Conservation (phyloP, 2,113 vertebrate genomes). For the Chaetodon trifascialis region DNA sequence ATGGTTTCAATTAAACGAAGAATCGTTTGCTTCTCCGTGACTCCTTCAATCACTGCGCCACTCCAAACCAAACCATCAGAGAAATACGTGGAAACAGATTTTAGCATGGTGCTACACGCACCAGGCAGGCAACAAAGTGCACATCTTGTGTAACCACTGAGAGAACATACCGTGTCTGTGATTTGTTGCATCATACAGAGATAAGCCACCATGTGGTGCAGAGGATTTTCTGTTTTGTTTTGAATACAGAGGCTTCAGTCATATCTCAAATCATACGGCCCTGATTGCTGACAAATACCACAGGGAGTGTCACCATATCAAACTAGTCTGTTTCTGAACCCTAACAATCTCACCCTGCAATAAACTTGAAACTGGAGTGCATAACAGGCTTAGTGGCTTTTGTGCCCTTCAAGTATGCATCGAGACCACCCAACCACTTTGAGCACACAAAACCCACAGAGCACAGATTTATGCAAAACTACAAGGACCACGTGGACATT, state of each 20-base stretch:
- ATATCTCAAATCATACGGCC: slow-evolving; percentile 50
- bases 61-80: slow-evolving; percentile 13
- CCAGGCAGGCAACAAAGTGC: slow-evolving; percentile 21
- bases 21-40: not conserved
- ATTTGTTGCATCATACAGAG: slow-evolving; percentile 64
- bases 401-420: slow-evolving; percentile 33
- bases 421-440: slow-evolving; percentile 48
- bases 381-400: slow-evolving; percentile 34
- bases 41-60: not conserved
- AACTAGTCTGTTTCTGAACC: slow-evolving; percentile 34
- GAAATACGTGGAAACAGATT: slow-evolving; percentile 13
- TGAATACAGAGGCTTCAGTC: slow-evolving; percentile 66
- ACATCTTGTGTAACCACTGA: slow-evolving; percentile 50
- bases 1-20: not conserved
- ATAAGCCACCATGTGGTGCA: slow-evolving; percentile 59
- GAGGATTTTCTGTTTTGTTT: slow-evolving; percentile 65
- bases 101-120: slow-evolving; percentile 17
- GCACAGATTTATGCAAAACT: slow-evolving; percentile 45
- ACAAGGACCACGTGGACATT: slow-evolving; percentile 20
- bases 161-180: slow-evolving; percentile 40
- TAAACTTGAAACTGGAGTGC: slow-evolving; percentile 45
- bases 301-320: slow-evolving; percentile 45
- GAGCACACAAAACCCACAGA: slow-evolving; percentile 29
- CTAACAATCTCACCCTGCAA: slow-evolving; percentile 41
- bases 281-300: slow-evolving; percentile 56